Conservation (phyloP, 1,140 invertebrate species). For the Carposina sasakii region DNA sequence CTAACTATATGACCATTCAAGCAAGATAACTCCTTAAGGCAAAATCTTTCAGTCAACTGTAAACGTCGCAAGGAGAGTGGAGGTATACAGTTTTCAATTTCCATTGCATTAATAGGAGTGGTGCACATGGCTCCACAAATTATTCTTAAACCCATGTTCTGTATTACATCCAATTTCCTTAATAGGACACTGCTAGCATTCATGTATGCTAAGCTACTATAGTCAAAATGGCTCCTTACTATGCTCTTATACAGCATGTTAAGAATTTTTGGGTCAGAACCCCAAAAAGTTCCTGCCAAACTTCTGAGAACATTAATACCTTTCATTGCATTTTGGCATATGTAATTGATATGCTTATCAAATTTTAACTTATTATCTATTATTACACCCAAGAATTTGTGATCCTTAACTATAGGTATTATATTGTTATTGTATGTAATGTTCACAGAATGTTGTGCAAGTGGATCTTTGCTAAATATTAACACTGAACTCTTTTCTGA, state of each 20-base stretch:
- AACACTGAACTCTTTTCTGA: not conserved
- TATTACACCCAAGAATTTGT: constrained; percentile 13
- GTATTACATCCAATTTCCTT: constrained; percentile 7
- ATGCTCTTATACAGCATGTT: constrained; percentile 5
- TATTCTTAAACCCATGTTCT: constrained; percentile 1
- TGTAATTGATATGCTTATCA: constrained; percentile 6
- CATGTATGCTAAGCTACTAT: not conserved
- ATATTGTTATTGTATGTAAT: not conserved
- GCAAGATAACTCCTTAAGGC: not conserved
- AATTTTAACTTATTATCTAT: constrained; percentile 15
- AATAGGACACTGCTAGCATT: not conserved
- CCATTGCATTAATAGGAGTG: constrained; percentile 4
- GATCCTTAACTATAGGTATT: not conserved
- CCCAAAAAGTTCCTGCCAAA: constrained; percentile 13
- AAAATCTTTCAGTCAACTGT: not conserved
- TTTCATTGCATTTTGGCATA: constrained; percentile 2
- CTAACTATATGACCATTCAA: not conserved
- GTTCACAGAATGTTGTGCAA: not conserved
- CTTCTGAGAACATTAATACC: constrained; percentile 4
- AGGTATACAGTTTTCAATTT: not conserved
- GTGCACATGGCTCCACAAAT: constrained; percentile 5
- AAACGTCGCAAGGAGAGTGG: constrained; percentile 1
- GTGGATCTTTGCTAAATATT: not conserved
- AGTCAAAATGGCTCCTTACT: not conserved
- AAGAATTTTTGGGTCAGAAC: constrained; percentile 10